Evolutionary conservation across 2,888 invertebrate genomes (phyloP).

Genomic region (Vanessa cardui): DNA sequence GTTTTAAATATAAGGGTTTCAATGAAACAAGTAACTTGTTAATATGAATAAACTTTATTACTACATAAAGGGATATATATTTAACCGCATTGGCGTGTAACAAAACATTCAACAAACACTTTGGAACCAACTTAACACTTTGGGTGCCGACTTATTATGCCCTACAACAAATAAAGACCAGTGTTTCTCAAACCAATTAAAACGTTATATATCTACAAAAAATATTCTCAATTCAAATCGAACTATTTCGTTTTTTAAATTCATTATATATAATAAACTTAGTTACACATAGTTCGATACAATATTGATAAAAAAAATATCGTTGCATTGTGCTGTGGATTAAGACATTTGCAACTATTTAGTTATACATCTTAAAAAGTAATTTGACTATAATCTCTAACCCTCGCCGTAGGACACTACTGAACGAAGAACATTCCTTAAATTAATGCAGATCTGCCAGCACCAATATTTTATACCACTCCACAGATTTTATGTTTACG

Average conservation of each 20-base stretch:
- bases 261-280: constrained; percentile 10
- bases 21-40: constrained; percentile 50
- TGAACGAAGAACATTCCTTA: constrained; percentile 53
- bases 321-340: constrained; percentile 42
- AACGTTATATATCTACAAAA: constrained; percentile 19
- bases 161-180: constrained; percentile 71
- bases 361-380: constrained; percentile 47
- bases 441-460: constrained; percentile 77
- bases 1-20: background rate
- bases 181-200: constrained; percentile 76
- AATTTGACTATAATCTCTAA: constrained; percentile 53
- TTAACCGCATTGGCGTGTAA: constrained; percentile 69
- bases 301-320: constrained; percentile 8
- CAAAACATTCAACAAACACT: constrained; percentile 81
- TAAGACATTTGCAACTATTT: constrained; percentile 49
- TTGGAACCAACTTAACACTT: constrained; percentile 79
- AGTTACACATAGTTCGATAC: constrained; percentile 27
- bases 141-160: constrained; percentile 77
- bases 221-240: constrained; percentile 20
- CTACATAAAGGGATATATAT: constrained; percentile 78
- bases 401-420: constrained; percentile 46
- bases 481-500: constrained; percentile 47
- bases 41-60: constrained; percentile 82
- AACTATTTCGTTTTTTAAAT: constrained; percentile 11
- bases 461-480: constrained; percentile 66